Conservation (phyloP, 2,113 vertebrate species). For the Lophochroa leadbeateri region DNA sequence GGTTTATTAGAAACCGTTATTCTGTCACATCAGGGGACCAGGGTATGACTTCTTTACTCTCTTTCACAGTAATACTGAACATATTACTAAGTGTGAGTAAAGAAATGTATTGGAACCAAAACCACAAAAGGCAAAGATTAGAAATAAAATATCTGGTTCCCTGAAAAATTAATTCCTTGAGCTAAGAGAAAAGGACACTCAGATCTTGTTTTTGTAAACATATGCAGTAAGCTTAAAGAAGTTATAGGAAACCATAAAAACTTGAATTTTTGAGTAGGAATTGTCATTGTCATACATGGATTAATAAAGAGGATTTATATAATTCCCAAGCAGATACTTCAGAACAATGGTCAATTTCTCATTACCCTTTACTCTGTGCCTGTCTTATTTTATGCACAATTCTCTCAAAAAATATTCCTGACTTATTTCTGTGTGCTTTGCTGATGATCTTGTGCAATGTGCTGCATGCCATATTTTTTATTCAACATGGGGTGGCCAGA, state of each 20-base stretch:
- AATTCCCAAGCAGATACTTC: constrained; percentile 36
- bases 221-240: not conserved
- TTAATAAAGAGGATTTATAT: constrained; percentile 45
- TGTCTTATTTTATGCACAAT: constrained; percentile 30
- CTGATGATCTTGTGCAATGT: not conserved
- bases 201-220: constrained; percentile 1
- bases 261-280: constrained; percentile 29
- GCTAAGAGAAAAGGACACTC: not conserved
- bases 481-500: not conserved
- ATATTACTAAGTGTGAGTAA: not conserved
- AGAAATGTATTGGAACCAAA: not conserved
- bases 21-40: not conserved
- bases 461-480: not conserved
- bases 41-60: not conserved
- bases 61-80: not conserved
- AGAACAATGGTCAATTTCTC: constrained; percentile 51
- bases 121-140: not conserved
- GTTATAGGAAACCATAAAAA: constrained; percentile 1
- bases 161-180: not conserved
- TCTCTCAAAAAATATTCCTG: constrained; percentile 6
- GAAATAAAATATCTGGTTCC: not conserved
- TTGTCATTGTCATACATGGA: constrained; percentile 25
- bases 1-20: not conserved
- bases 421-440: constrained; percentile 4
- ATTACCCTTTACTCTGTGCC: constrained; percentile 30